These are phyloP conservation scores for Neodon shergylaensis DNA, from an alignment of 2,113 vertebrate species.

Conservation along the genomic window DNA sequence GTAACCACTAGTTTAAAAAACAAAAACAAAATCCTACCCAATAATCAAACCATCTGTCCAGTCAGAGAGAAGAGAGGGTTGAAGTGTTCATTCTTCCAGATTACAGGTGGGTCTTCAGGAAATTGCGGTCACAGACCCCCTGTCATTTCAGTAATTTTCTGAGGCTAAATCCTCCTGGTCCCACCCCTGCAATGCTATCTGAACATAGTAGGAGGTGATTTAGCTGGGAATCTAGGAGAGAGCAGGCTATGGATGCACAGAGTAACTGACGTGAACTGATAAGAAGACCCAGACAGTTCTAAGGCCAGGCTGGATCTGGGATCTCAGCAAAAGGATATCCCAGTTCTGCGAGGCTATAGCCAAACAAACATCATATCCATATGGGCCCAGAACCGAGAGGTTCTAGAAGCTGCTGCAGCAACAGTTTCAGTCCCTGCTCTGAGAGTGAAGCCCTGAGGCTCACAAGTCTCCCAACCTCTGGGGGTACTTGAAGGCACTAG, in stretches of 20 bases:
- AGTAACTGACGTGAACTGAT: neutral
- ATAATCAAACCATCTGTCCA: too few species aligned
- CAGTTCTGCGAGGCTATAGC: neutral
- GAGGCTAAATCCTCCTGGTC: neutral
- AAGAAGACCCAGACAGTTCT: neutral
- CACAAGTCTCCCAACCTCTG: neutral
- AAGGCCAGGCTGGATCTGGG: neutral
- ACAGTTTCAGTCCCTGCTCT: neutral
- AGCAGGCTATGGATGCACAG: neutral
- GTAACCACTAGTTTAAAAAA: too few species aligned
- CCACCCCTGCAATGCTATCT: neutral
- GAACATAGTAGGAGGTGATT: neutral
- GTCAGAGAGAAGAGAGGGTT: too few species aligned
- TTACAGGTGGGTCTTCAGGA: neutral
- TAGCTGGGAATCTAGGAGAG: neutral
- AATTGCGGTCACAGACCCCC: neutral
- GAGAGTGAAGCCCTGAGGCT: neutral
- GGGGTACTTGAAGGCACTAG: accelerated
- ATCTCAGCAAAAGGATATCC: neutral
- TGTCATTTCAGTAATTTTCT: neutral
- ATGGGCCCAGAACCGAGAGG: too few species aligned
- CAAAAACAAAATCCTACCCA: too few species aligned
- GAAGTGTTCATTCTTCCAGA: neutral
- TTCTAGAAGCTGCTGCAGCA: too few species aligned
- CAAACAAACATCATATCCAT: neutral